Conservation (phyloP, 2,888 invertebrate species). For the Lithophane ornitopus region DNA sequence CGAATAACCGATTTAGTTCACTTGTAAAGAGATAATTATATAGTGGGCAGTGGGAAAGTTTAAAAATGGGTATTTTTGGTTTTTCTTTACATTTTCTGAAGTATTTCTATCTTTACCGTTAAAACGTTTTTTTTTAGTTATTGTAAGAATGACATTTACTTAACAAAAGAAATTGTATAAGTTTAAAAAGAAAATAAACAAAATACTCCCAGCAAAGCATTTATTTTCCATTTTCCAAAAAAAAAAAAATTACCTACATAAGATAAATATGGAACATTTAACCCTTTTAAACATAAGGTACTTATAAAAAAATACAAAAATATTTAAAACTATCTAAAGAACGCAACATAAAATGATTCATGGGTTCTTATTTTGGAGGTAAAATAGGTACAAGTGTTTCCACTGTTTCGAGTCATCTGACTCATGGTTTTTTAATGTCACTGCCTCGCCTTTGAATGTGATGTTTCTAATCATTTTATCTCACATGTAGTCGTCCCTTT, state of each 20-base stretch:
- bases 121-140: no score
- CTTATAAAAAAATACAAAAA: no score
- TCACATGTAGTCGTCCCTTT: no score
- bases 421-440: slow-evolving; percentile 35
- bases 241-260: background rate
- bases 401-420: slow-evolving; percentile 13
- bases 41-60: background rate
- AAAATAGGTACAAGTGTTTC: slow-evolving; percentile 4
- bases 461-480: slow-evolving; percentile 7
- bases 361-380: slow-evolving; percentile 2
- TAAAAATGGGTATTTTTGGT: background rate
- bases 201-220: no score
- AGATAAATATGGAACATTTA: background rate
- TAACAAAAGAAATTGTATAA: no score
- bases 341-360: slow-evolving; percentile 1
- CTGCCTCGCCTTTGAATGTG: background rate
- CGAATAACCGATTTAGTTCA: slow-evolving; percentile 19
- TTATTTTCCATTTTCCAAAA: no score
- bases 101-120: background rate
- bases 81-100: background rate
- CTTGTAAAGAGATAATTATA: slow-evolving; percentile 10
- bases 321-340: background rate
- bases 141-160: no score
- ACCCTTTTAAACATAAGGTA: background rate
- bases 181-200: no score